These are phyloP conservation scores for Hippopotamus amphibius DNA, from an alignment of 2,113 vertebrate species.

Conservation along the genomic window DNA sequence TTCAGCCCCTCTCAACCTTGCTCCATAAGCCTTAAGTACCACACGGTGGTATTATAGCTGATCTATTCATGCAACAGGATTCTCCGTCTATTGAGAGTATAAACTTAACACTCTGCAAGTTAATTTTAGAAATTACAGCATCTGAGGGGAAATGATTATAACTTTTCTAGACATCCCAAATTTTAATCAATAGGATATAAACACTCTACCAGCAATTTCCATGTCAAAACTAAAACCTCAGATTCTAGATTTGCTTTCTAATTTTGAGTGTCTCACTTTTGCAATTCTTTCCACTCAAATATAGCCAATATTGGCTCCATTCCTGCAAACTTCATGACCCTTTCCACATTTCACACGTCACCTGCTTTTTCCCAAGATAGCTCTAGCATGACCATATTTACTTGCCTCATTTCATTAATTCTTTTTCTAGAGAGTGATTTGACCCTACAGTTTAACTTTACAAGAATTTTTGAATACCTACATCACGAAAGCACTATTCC, in stretches of 20 bases:
- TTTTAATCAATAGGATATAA: background rate
- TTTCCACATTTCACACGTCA: background rate
- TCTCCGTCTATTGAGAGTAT: background rate
- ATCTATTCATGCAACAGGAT: too few species aligned
- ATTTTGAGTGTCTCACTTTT: background rate
- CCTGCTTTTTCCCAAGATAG: too few species aligned
- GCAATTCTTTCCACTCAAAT: background rate
- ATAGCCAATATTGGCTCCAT: background rate
- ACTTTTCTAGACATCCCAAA: background rate
- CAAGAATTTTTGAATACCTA: background rate
- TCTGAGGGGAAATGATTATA: too few species aligned
- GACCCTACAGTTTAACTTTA: background rate
- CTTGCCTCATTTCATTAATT: background rate
- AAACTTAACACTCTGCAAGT: too few species aligned
- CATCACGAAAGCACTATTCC: background rate
- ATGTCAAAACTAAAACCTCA: background rate
- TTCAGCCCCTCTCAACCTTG: background rate
- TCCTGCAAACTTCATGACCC: background rate
- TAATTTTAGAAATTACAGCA: background rate
- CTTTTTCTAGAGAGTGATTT: background rate
- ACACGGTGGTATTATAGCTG: rapidly evolving
- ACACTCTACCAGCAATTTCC: background rate
- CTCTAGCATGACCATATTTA: background rate
- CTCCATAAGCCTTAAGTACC: background rate
- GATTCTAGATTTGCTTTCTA: background rate